phyloP scores from a whole-genome alignment of 2,888 invertebrate genomes.

The Acheta domesticus region DNA sequence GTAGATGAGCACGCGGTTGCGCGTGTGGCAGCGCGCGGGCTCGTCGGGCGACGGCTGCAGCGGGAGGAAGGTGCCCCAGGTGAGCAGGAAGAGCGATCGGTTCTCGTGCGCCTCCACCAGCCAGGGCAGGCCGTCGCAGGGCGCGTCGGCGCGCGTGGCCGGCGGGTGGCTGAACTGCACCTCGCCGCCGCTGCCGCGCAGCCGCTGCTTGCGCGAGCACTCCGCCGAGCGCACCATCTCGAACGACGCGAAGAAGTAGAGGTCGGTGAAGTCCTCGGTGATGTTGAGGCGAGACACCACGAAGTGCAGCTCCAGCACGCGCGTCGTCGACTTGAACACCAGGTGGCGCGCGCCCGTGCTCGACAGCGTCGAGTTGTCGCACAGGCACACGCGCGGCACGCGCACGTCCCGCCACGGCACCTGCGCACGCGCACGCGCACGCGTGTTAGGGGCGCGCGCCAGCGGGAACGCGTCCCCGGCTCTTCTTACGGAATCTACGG shows the following conservation, averaged over 20 bases:
- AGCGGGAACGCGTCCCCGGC: no score
- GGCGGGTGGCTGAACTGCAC: constrained; percentile 60
- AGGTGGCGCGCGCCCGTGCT: constrained; percentile 53
- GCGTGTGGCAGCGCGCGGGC: constrained; percentile 67
- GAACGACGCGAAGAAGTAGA: constrained; percentile 72
- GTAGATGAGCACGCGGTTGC: constrained; percentile 76
- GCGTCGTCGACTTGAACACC: constrained; percentile 62
- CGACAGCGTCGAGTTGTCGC: constrained; percentile 63
- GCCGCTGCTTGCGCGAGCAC: constrained; percentile 61
- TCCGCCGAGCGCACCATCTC: constrained; percentile 63
- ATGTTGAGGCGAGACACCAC: constrained; percentile 69
- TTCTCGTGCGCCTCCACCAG: constrained; percentile 74
- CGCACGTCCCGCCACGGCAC: constrained; percentile 68
- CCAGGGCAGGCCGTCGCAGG: constrained; percentile 75
- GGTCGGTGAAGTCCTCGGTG: constrained; percentile 75
- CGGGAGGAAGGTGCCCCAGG: constrained; percentile 76
- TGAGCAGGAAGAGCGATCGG: constrained; percentile 74
- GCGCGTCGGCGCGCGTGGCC: constrained; percentile 57
- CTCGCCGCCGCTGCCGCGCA: constrained; percentile 52
- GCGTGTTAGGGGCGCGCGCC: no score
- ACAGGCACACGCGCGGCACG: constrained; percentile 72
- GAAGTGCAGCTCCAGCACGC: constrained; percentile 72
- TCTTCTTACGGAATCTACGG: no score
- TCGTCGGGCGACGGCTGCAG: constrained; percentile 56
- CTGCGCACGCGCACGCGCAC: constrained; percentile 61